Evolutionary conservation across 1,140 invertebrate genomes (phyloP).

Genomic region (Hydropsyche tenuis): DNA sequence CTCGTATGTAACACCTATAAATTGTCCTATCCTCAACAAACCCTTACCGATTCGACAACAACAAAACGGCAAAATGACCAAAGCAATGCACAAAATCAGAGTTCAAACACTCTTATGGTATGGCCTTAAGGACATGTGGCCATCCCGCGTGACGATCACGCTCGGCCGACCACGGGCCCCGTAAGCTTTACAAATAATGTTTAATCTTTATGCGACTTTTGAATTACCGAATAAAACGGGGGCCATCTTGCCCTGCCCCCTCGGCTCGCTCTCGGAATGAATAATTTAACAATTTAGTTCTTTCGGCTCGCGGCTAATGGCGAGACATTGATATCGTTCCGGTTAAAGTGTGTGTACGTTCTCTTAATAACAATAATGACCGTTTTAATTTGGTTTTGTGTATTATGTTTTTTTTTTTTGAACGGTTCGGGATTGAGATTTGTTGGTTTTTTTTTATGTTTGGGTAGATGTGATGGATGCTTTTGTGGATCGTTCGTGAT

Average conservation of each 20-base stretch:
- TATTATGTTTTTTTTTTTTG: too few relatives aligned
- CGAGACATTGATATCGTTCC: constrained; percentile 25
- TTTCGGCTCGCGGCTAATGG: constrained; percentile 29
- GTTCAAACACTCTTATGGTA: neutral
- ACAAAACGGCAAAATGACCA: too few relatives aligned
- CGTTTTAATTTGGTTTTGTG: neutral
- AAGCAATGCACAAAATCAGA: too few relatives aligned
- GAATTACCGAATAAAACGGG: constrained; percentile 36
- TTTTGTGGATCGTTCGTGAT: too few relatives aligned
- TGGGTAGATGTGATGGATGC: neutral
- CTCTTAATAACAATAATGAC: neutral
- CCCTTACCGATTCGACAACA: too few relatives aligned
- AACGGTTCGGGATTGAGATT: neutral
- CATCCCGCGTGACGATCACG: constrained; percentile 22
- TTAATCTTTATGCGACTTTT: constrained; percentile 42
- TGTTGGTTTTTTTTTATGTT: neutral
- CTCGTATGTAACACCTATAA: too few relatives aligned
- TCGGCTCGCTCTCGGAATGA: neutral
- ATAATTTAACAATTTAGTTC: constrained; percentile 40
- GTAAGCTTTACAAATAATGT: constrained; percentile 41
- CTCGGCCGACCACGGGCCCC: constrained; percentile 21
- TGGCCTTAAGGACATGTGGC: neutral
- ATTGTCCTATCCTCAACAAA: too few relatives aligned
- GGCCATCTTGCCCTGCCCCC: too few relatives aligned
- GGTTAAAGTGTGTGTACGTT: too few relatives aligned